Base-by-base conservation (phyloP, 2,888 invertebrate genomes). In the Beris morrisii region DNA sequence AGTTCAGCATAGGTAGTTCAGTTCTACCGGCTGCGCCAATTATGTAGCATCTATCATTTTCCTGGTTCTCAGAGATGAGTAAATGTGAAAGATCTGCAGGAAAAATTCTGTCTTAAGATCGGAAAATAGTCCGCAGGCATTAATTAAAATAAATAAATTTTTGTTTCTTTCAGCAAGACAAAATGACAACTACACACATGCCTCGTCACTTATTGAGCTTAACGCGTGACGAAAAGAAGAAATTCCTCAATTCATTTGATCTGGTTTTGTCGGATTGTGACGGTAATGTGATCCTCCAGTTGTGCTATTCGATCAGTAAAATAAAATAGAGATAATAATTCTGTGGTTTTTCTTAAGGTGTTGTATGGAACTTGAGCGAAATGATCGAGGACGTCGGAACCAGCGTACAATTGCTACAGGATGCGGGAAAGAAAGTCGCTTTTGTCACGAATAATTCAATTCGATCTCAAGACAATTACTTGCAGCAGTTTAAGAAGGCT, bases 241-340 rank as follows among this genome's bases (percentile, higher is more conserved):
- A 71, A 55, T 82, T 83, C 69, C 38, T 86, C 2, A 74, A 81
- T 43, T 82, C 83, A 7, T 83, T 86, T 69, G 86, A 87, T 72
- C 80, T 78, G 58, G 82, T 86, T 52, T 76, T 86, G 65, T 84
- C 84, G 22, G 87, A 87, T 73, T 85, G 86, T 73, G 87, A 87
- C 77, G 87, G 85, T 84, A 77, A 75, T 75, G 30, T 12, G 15
- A 22, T 22, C 22, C 22, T 22, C 22, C 22, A 22, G 22, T 22
- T 22, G 22, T 22, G 22, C 22, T 22, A 22, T 22, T 22, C 22
- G 1, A 22, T 22, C 22, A 22, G 22, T 22, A 22, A 22, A 22
- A 22, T 2, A 22, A 22, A 1, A 22, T 22, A 22, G 1, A 22
- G 3, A 22, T 53, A 28, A 12, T 12, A 22, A 53, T 55, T 67